phyloP scores from a whole-genome alignment of 2,888 invertebrate species.

The Arctia plantaginis region DNA sequence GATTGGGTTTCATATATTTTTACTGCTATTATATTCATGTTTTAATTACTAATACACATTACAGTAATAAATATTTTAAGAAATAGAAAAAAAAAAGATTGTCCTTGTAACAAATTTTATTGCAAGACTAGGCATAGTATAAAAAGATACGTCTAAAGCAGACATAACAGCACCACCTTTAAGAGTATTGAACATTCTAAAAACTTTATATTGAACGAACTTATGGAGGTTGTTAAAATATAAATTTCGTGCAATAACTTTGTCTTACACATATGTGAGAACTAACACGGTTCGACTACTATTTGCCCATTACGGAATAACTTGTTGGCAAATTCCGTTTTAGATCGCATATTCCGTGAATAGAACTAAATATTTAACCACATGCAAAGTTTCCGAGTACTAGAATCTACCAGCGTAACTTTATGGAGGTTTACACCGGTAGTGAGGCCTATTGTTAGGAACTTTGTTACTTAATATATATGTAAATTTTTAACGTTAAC shows the following conservation, averaged over 20 bases:
- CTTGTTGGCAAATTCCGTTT: constrained; percentile 44
- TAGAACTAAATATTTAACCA: constrained; percentile 47
- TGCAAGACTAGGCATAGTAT: neutral
- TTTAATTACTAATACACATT: no score
- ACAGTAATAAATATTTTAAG: no score
- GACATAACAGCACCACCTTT: neutral
- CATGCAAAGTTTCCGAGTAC: constrained; percentile 20
- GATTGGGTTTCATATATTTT: no score
- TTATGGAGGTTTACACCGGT: constrained; percentile 26
- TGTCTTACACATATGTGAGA: neutral
- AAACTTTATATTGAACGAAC: neutral
- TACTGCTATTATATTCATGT: no score
- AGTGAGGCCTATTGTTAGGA: constrained; percentile 29
- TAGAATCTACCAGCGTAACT: constrained; percentile 34
- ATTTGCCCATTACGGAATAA: constrained; percentile 33
- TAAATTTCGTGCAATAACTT: neutral
- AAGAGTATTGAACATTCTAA: neutral
- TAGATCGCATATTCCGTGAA: constrained; percentile 41
- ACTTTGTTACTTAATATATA: constrained; percentile 48
- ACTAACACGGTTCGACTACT: neutral
- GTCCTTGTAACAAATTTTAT: no score
- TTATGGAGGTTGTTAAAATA: neutral
- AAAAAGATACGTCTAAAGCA: neutral
- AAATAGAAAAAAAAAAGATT: no score
- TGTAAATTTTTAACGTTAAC: constrained; percentile 41